Conservation (phyloP, 2,113 vertebrate species). For the Salminus brasiliensis region DNA sequence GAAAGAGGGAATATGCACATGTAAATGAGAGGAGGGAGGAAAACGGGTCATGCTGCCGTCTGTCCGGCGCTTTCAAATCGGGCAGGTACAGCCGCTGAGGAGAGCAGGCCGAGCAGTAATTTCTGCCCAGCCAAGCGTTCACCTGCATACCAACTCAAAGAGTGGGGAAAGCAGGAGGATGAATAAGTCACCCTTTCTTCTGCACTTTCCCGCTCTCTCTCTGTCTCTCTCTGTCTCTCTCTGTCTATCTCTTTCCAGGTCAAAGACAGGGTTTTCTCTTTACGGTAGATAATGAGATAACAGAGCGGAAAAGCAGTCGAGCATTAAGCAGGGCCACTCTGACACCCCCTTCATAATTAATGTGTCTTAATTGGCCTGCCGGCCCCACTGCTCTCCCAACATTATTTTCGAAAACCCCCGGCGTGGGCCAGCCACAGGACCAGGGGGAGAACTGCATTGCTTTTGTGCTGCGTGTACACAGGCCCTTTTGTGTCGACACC, state of each 20-base stretch:
- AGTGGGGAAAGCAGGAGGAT: conserved; percentile 42
- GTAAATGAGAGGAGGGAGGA: conserved; percentile 65
- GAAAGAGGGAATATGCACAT: conserved; percentile 64
- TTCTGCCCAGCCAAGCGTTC: conserved; percentile 67
- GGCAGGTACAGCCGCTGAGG: conserved; percentile 16
- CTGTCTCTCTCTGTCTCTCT: conserved; percentile 26
- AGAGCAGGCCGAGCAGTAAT: conserved; percentile 59
- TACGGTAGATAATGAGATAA: conserved; percentile 68
- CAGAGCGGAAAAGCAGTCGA: conserved; percentile 42
- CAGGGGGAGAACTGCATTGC: conserved; percentile 49
- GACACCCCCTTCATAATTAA: conserved; percentile 66
- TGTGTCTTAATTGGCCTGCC: conserved; percentile 76
- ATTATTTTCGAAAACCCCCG: conserved; percentile 65
- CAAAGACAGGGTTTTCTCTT: conserved; percentile 55
- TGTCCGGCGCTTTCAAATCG: conserved; percentile 44
- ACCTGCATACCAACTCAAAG: conserved; percentile 46
- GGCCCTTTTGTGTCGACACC: conserved; percentile 65
- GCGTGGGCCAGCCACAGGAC: conserved; percentile 55
- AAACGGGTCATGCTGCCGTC: conserved; percentile 60
- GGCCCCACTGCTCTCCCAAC: conserved; percentile 64
- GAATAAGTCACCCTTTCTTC: conserved; percentile 13
- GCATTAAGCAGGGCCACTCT: conserved; percentile 41
- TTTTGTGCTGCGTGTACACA: conserved; percentile 64
- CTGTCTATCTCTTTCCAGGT: conserved; percentile 41
- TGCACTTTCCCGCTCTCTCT: conserved; percentile 12